These are phyloP conservation scores for Loris lydekkerianus DNA, from an alignment of 2,797 vertebrate species.

Conservation along the genomic window DNA sequence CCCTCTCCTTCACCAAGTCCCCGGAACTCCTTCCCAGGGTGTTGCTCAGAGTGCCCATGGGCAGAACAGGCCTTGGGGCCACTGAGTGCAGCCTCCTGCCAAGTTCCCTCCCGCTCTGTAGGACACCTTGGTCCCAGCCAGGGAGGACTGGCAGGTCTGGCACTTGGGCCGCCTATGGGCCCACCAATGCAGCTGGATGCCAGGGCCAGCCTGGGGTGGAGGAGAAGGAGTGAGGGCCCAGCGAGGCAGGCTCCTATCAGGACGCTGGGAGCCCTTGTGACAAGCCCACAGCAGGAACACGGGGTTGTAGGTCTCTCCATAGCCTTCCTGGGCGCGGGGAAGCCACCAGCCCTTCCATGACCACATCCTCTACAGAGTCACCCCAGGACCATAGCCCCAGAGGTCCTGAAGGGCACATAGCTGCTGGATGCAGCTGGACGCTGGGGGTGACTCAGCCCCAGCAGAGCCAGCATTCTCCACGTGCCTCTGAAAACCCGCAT, in stretches of 20 bases:
- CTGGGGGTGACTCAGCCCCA: neutral
- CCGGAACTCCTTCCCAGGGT: neutral
- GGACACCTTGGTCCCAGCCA: neutral
- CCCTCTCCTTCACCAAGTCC: accelerated
- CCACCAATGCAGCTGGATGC: accelerated
- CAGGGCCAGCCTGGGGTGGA: neutral
- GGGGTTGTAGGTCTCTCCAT: neutral
- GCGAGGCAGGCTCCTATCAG: accelerated
- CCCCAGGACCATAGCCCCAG: neutral
- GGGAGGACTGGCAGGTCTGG: accelerated
- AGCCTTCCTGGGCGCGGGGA: neutral
- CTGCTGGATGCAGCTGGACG: neutral
- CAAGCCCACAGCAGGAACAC: neutral
- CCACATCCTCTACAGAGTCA: neutral
- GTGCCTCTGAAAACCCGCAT: accelerated
- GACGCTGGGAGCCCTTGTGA: accelerated
- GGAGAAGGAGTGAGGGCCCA: neutral
- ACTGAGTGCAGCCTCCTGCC: neutral
- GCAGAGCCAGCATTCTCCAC: accelerated
- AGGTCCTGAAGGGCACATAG: neutral
- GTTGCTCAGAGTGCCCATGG: accelerated
- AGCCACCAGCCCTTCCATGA: neutral
- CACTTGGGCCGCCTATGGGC: neutral
- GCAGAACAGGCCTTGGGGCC: neutral
- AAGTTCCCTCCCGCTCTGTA: no score